Evolutionary conservation across 2,888 invertebrate genomes (phyloP), one percentile per base, ranked within the genome.

Genomic region (Pilophorus perplexus): DNA sequence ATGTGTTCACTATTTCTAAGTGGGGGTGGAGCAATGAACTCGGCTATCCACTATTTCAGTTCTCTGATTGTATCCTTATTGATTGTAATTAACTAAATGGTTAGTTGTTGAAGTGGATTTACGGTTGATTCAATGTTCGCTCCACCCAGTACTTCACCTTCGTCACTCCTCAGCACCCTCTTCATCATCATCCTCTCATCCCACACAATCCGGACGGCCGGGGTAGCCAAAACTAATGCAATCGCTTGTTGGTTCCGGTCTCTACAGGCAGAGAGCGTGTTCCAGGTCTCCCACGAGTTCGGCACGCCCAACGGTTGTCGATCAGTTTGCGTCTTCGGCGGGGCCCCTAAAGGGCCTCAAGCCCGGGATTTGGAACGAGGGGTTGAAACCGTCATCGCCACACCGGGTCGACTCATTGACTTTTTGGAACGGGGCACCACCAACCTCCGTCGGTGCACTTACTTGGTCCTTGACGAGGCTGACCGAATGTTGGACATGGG

Each of bases 291-390:
- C 6, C 87, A 84, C 72, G 93, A 93, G 75, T 98, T 96, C 80
- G 95, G 96, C 54, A 85, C 89, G 68, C 86, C 88, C 67, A 91
- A 94, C 20, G 85, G 87, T 73, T 89, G 96, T 28, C 83, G 91
- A 42, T 93, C 93, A 78, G 93, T 93, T 0, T 98, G 97, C 76
- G 86, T 97, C 40, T 99, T 97, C 78, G 98, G 98, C 46, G 98
- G 98, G n/a, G 96, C 98, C 1, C 93, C 96, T 0, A 97, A 96
- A 78, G 93, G 92, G 28, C 92, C 92, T 6, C 97, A 97, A 76
- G 88, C 90, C 0, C 81, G 88, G 65, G 87, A 89, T 75, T 78
- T 93, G 66, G 89, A 90, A 78, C 81, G 89, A 69, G 95, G 95
- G 14, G 92, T 93, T 55, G 95, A 97, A 79, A 93, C 97, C 74